Conservation (phyloP, 1,140 invertebrate genomes). For the Pseudomyrmex sp. region DNA sequence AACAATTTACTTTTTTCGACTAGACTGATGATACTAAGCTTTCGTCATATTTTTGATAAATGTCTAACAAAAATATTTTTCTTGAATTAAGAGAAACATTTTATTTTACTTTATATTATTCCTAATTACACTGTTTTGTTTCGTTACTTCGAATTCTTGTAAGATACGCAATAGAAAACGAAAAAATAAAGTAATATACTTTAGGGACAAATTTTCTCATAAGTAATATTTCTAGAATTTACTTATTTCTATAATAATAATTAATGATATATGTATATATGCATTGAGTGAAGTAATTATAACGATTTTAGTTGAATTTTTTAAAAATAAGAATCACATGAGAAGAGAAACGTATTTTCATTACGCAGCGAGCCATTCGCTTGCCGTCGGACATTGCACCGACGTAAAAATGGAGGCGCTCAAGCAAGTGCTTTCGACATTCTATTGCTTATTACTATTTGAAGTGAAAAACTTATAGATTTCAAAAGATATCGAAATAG, state of each 20-base stretch:
- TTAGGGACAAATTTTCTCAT: neutral
- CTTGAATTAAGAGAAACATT: neutral
- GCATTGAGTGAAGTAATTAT: neutral
- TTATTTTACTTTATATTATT: neutral
- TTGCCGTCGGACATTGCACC: conserved; percentile 65
- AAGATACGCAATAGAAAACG: too few species aligned
- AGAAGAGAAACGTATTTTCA: conserved; percentile 20
- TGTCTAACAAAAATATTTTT: neutral
- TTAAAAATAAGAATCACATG: neutral
- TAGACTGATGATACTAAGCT: neutral
- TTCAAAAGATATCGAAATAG: neutral
- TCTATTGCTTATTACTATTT: conserved; percentile 19
- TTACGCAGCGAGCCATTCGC: conserved; percentile 33
- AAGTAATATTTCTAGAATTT: neutral
- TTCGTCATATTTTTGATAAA: neutral
- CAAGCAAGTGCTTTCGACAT: conserved; percentile 4
- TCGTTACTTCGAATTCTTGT: neutral
- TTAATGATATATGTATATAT: neutral
- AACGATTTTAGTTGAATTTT: neutral
- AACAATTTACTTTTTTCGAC: neutral
- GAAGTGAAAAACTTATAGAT: neutral
- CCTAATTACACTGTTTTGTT: neutral
- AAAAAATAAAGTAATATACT: neutral
- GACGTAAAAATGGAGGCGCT: conserved; percentile 70
- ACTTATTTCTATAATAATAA: neutral